Conservation (phyloP, 2,888 invertebrate species). For the Halictus ligatus region DNA sequence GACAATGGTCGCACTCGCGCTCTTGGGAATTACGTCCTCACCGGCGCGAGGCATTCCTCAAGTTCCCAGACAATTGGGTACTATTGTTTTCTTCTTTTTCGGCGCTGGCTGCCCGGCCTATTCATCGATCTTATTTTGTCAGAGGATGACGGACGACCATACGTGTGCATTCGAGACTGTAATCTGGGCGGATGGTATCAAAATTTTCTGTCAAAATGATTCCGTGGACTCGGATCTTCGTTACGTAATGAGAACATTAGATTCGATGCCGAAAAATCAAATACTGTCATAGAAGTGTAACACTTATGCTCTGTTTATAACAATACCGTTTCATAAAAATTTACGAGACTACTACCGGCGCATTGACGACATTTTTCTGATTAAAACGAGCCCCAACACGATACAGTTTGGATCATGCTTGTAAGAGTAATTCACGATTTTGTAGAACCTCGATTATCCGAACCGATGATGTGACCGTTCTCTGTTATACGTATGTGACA, state of each 20-base stretch:
- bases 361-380: background rate
- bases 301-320: background rate
- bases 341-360: background rate
- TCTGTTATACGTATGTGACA: too few species aligned
- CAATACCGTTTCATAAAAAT: background rate
- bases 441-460: too few species aligned
- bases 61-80: constrained; percentile 1
- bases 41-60: background rate
- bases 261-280: too few species aligned
- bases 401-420: background rate
- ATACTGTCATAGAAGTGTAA: background rate
- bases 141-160: background rate
- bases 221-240: too few species aligned
- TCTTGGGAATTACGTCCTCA: constrained; percentile 15
- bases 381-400: background rate
- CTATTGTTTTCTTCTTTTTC: background rate
- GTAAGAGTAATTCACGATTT: too few species aligned
- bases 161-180: background rate
- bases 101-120: background rate
- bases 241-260: too few species aligned
- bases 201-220: background rate
- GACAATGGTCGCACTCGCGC: constrained; percentile 39
- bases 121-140: background rate
- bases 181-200: background rate
- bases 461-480: too few species aligned